These are phyloP conservation scores for Cheilosia vulpina DNA, from an alignment of 2,888 invertebrate species.

Conservation along the genomic window DNA sequence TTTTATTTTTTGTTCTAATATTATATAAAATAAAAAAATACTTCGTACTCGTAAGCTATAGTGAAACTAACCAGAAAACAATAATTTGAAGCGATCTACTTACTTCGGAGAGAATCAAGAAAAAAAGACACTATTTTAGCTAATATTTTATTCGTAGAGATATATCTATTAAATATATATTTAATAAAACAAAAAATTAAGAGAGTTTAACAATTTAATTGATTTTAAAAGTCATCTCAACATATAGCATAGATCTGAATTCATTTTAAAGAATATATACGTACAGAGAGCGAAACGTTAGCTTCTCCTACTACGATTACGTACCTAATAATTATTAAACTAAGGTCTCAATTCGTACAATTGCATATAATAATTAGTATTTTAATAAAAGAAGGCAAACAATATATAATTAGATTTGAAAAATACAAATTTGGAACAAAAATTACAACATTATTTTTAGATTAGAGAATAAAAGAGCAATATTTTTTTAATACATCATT, in stretches of 20 bases:
- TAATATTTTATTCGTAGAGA: conserved; percentile 63
- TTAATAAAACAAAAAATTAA: conserved; percentile 16
- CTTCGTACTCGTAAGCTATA: conserved; percentile 54
- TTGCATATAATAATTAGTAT: conserved; percentile 16
- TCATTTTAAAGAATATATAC: conserved; percentile 6
- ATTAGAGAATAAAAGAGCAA: conserved; percentile 68
- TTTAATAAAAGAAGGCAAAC: conserved; percentile 1
- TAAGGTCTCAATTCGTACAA: conserved; percentile 51
- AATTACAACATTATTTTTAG: conserved; percentile 32
- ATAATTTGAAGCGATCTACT: conserved; percentile 68
- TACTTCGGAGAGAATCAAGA: conserved; percentile 73
- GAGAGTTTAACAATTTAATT: conserved; percentile 31
- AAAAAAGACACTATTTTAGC: conserved; percentile 73
- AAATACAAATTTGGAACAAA: conserved; percentile 33
- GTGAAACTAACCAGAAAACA: conserved; percentile 53
- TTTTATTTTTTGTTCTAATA: conserved; percentile 60
- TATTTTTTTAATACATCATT: conserved; percentile 65
- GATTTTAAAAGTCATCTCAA: conserved; percentile 34
- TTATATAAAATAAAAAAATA: conserved; percentile 32
- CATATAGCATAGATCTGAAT: conserved; percentile 18
- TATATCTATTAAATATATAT: neutral
- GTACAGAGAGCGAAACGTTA: conserved; percentile 21
- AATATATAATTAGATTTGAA: conserved; percentile 36
- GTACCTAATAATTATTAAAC: conserved; percentile 64
- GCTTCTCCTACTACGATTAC: conserved; percentile 59